phyloP scores from a whole-genome alignment of 2,888 invertebrate genomes.

The Papilio demoleus region DNA sequence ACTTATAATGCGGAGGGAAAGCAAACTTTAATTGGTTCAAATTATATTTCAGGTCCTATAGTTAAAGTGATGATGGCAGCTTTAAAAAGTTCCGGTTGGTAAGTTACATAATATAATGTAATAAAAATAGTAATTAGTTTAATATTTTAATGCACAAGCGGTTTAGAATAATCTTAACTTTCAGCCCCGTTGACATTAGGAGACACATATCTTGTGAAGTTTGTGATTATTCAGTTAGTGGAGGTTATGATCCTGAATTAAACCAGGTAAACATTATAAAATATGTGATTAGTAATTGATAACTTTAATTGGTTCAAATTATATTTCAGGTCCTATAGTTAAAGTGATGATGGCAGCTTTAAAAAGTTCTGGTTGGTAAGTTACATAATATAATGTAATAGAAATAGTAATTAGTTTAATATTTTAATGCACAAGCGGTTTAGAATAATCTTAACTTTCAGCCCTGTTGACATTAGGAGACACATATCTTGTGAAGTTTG shows the following conservation, averaged over 20 bases:
- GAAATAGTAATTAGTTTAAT: no score
- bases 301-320: neutral
- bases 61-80: conserved; percentile 94
- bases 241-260: conserved; percentile 93
- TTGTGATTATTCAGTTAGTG: conserved; percentile 92
- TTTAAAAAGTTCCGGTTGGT: conserved; percentile 91
- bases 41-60: conserved; percentile 84
- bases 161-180: conserved; percentile 55
- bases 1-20: neutral
- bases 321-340: conserved; percentile 78
- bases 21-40: neutral
- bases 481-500: conserved; percentile 97
- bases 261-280: conserved; percentile 84
- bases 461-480: conserved; percentile 91
- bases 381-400: conserved; percentile 44
- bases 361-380: conserved; percentile 90
- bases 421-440: no score
- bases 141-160: no score
- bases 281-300: no score
- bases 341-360: conserved; percentile 94
- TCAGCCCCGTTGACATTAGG: conserved; percentile 90
- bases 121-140: conserved; percentile 18
- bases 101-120: conserved; percentile 54
- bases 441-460: conserved; percentile 66
- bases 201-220: conserved; percentile 97